Conservation (phyloP, 1,140 invertebrate species). For the Cydia splendana region DNA sequence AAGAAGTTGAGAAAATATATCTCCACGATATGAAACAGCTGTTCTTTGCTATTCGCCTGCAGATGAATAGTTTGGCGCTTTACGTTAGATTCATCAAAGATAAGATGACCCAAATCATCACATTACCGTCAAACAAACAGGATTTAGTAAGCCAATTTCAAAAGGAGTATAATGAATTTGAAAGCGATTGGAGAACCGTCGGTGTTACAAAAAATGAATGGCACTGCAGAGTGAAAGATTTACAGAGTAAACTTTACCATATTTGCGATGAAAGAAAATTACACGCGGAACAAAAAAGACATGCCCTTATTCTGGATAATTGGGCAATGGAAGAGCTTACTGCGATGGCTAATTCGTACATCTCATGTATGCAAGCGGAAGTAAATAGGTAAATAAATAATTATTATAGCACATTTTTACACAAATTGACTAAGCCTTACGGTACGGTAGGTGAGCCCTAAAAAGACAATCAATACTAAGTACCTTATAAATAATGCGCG, state of each 20-base stretch:
- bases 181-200: constrained; percentile 78
- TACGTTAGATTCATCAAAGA: constrained; percentile 76
- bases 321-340: constrained; percentile 78
- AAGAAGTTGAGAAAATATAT: constrained; percentile 80
- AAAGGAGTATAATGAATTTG: constrained; percentile 80
- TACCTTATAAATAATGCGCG: not conserved
- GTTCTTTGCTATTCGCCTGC: constrained; percentile 78
- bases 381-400: constrained; percentile 71
- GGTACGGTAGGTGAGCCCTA: constrained; percentile 56
- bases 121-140: constrained; percentile 79
- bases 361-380: constrained; percentile 80
- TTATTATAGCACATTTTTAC: no score
- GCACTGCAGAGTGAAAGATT: constrained; percentile 70
- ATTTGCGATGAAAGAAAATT: constrained; percentile 80
- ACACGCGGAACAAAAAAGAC: constrained; percentile 76
- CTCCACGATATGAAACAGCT: constrained; percentile 78
- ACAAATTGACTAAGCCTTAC: no score
- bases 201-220: constrained; percentile 74
- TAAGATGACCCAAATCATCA: constrained; percentile 79
- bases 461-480: not conserved
- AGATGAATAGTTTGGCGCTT: constrained; percentile 77
- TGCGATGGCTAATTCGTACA: constrained; percentile 79
- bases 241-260: constrained; percentile 66
- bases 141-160: constrained; percentile 79
- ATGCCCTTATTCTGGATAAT: constrained; percentile 73